Evolutionary conservation across 2,888 invertebrate genomes (phyloP), one percentile per base, ranked within the genome.

Genomic region (Ashinkailepas kermadecensis): DNA sequence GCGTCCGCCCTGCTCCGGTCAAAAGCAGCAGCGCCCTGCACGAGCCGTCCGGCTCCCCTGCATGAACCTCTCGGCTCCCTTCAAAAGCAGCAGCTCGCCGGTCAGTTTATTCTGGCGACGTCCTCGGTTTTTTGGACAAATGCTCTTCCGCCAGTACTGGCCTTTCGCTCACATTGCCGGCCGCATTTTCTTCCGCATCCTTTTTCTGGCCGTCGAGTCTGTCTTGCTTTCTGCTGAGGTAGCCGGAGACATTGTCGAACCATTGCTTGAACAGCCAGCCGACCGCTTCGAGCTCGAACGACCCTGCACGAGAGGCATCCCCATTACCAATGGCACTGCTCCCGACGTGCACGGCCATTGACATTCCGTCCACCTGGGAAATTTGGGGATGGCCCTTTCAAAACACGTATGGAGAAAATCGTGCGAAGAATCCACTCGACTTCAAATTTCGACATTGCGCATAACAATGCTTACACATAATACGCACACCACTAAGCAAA

Each of bases 171-270:
- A 7, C 79, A 39, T 39, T 4, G 25, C 81, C 54, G 23, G 62
- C 25, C 58, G 23, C 54, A 18, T 11, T 81, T 21, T 67, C 54
- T 58, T 82, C 23, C 59, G 25, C 39, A 15, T 13, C 59, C 54
- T 67, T 67, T 25, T 67, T 80, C 70, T 23, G 58, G 62, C 62
- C 56, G 82, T 83, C 58, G 62, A 84, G 85, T 82, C 84, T 84
- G 89, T 82, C 78, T 11, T 78, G 23, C 65, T 65, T 65, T 39
- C 57, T 80, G 59, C 74, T 64, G 23, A 56, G 23, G 74, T 74
- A 74, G 74, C 7, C 21, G 21, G 74, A 54, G 10, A 74, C 74
- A 56, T 74, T 74, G 74, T 74, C 74, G 74, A 74, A 74, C 74
- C 74, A 74, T 18, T 74, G 74, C n/a, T 74, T 74, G 74, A 74